Base-by-base conservation (phyloP, 2,888 invertebrate species). In the Hydroisotoma schaefferi region DNA sequence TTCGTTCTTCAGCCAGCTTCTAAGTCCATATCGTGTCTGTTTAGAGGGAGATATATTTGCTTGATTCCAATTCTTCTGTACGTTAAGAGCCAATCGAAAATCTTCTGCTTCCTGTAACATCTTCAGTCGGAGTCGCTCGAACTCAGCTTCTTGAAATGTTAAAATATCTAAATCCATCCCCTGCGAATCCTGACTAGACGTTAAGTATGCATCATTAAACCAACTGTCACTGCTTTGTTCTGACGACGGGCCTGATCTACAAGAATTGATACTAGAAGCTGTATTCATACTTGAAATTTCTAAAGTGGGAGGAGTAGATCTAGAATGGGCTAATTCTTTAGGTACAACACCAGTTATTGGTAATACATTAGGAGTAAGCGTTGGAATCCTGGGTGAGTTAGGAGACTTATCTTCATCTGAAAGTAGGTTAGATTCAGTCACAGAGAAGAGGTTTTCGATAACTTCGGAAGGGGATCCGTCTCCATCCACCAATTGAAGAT, bases 51-150 rank as follows among this genome's bases (percentile, higher is more conserved):
- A 18, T 18, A 18, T 20, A 38, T 15, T n/a, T n/a, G n/a, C 33
- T 52, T 46, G 20, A 27, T 68, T 64, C 3, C 64, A 28, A 10
- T 56, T 51, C 15, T 33, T 49, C 22, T 68, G 66, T 15, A 68
- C 28, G n/a, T 52, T 54, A 29, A 58, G 40, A 10, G 68, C 68
- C 23, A 61, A 64, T 2, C 48, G 55, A 2, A 59, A 54, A 44
- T 68, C 68, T 18, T 60, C 57, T 28, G 57, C 68, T 49, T 66
- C 66, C 47, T 68, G 68, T 10, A 60, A 33, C 15, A 46, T 51
- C 33, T 59, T 59, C 48, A 33, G 6, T 15, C 53, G 44, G 25
- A 55, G 61, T 15, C 54, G 18, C 20, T 62, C 54, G 5, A 68
- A 53, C n/a, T 61, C 60, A 2, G 26, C 26, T 20, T 48, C 61